These are phyloP conservation scores for Stramonita haemastoma DNA, from an alignment of 2,888 invertebrate genomes.

Conservation along the genomic window DNA sequence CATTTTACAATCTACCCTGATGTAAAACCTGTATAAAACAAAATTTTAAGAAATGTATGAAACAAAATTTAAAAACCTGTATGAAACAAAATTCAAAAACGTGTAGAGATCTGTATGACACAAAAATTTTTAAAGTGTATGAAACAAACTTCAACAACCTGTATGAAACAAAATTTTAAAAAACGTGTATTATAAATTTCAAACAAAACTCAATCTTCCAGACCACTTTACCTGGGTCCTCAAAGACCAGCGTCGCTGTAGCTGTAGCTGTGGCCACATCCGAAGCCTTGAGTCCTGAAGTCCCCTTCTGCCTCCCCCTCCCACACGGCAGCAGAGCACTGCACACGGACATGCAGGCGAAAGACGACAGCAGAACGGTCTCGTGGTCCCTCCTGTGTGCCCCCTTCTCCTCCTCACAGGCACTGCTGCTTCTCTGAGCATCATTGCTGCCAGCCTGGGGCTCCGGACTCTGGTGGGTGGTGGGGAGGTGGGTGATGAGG, in stretches of 20 bases:
- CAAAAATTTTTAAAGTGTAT: no score
- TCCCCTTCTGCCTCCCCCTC: no score
- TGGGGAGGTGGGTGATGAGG: conserved; percentile 21
- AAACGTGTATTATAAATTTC: no score
- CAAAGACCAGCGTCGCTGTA: neutral
- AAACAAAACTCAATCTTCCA: no score
- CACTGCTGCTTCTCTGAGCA: neutral
- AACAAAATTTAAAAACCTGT: no score
- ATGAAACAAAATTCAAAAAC: no score
- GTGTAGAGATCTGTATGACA: no score
- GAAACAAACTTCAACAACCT: no score
- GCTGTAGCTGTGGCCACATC: neutral
- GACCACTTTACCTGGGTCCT: neutral
- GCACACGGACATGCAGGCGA: conserved; percentile 28
- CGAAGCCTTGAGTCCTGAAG: neutral
- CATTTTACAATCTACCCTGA: no score
- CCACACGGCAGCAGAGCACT: neutral
- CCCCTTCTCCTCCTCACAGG: neutral
- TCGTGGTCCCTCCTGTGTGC: neutral
- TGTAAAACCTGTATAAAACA: no score
- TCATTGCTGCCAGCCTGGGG: neutral
- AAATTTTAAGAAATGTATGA: no score
- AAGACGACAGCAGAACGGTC: conserved; percentile 4
- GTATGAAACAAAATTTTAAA: no score
- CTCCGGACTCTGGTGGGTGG: neutral